phyloP scores from a whole-genome alignment of 2,113 vertebrate species.

The Megaceryle torquata region DNA sequence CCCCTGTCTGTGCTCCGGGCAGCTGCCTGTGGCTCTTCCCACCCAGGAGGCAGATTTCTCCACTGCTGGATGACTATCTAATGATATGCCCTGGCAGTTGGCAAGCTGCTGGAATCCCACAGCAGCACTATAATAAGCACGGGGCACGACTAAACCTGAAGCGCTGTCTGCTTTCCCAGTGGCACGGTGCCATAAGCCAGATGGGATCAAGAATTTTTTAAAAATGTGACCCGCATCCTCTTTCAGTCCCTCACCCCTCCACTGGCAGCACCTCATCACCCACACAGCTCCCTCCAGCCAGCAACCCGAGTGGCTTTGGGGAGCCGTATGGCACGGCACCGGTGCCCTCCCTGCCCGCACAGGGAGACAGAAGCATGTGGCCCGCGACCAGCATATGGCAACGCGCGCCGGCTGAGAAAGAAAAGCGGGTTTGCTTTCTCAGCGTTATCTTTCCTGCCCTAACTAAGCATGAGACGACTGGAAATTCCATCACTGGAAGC shows the following conservation, averaged over 20 bases:
- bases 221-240: constrained; percentile 1
- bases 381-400: accelerated
- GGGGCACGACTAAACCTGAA: constrained; percentile 13
- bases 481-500: neutral
- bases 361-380: accelerated
- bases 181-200: neutral
- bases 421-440: neutral
- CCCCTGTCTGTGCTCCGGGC: neutral
- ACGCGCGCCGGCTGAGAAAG: neutral
- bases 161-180: neutral
- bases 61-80: neutral
- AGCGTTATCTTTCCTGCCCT: neutral
- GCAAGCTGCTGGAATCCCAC: constrained; percentile 6
- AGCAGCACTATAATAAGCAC: constrained; percentile 11
- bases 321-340: neutral
- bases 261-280: neutral
- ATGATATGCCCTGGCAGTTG: neutral
- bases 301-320: neutral
- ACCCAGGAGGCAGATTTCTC: neutral
- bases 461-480: neutral
- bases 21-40: neutral
- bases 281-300: neutral
- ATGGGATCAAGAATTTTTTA: neutral
- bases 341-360: neutral
- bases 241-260: neutral